Evolutionary conservation across 2,797 vertebrate species (phyloP).

Genomic region (Myoxocephalus aenaeus): DNA sequence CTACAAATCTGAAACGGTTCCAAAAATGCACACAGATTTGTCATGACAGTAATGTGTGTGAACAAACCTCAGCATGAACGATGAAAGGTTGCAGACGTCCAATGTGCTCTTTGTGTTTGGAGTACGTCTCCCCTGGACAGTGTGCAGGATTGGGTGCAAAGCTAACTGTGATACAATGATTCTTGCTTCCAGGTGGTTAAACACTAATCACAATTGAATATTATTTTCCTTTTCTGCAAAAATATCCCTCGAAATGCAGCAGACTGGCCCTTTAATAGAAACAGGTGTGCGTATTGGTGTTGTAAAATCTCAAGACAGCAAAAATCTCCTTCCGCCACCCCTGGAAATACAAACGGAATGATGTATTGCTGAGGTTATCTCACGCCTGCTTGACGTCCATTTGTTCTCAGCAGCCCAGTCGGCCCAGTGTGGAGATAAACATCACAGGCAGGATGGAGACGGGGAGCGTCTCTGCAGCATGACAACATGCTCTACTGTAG

Average conservation of each 20-base stretch:
- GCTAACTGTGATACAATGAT: too few species aligned
- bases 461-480: conserved; percentile 9
- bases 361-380: conserved; percentile 32
- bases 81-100: not conserved
- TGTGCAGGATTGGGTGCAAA: not conserved
- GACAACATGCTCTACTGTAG: conserved; percentile 25
- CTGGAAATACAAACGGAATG: conserved; percentile 19
- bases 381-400: conserved; percentile 29
- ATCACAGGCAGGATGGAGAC: conserved; percentile 26
- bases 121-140: not conserved
- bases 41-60: too few species aligned
- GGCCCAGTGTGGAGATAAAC: conserved; percentile 18
- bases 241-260: not conserved
- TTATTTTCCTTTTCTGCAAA: not conserved
- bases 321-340: conserved; percentile 1
- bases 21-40: too few species aligned
- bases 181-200: too few species aligned
- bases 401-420: conserved; percentile 33
- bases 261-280: not conserved
- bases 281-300: not conserved
- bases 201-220: not conserved
- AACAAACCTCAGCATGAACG: not conserved
- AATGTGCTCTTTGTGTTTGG: not conserved
- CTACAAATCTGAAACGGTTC: too few species aligned
- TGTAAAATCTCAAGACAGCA: conserved; percentile 7